A percentile compares a stretch with the other conserved stretches of the same genome.
These are phyloP conservation scores for Lasioglossum zephyrum DNA, from an alignment of 2,888 invertebrate genomes.

Conservation along the genomic window DNA sequence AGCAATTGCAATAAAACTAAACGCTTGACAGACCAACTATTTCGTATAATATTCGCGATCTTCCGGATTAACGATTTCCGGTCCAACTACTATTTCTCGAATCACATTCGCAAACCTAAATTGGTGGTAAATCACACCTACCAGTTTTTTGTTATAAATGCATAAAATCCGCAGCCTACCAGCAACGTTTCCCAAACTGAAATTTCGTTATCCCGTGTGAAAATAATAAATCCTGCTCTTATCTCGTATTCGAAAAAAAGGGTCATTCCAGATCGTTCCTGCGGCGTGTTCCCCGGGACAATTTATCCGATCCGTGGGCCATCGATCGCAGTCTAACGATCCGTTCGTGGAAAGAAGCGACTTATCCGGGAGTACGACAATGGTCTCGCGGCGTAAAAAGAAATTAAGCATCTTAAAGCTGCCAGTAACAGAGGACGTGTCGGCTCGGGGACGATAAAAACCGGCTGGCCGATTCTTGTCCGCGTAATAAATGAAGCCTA, in stretches of 20 bases:
- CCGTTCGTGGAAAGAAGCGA: background rate
- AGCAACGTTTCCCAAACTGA: background rate
- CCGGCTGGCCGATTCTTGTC: constrained; percentile 44
- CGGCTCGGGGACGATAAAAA: constrained; percentile 46
- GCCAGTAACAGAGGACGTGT: constrained; percentile 11
- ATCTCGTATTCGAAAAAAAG: background rate
- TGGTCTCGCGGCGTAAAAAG: constrained; percentile 37
- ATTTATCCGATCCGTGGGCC: background rate
- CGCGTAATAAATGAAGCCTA: constrained; percentile 65
- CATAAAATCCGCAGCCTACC: background rate
- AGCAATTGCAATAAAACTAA: background rate
- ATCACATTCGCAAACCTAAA: too few relatives aligned
- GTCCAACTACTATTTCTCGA: background rate
- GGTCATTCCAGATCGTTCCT: background rate
- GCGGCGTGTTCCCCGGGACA: background rate
- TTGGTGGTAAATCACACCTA: background rate
- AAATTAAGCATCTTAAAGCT: constrained; percentile 60
- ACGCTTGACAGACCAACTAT: background rate
- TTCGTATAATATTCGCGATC: background rate
- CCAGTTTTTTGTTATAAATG: background rate
- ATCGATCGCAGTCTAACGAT: background rate
- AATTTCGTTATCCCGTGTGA: background rate
- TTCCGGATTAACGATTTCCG: background rate
- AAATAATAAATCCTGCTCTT: background rate
- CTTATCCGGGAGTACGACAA: constrained; percentile 18